Conservation (phyloP, 2,888 invertebrate species). For the Acanthacorydalis orientalis region DNA sequence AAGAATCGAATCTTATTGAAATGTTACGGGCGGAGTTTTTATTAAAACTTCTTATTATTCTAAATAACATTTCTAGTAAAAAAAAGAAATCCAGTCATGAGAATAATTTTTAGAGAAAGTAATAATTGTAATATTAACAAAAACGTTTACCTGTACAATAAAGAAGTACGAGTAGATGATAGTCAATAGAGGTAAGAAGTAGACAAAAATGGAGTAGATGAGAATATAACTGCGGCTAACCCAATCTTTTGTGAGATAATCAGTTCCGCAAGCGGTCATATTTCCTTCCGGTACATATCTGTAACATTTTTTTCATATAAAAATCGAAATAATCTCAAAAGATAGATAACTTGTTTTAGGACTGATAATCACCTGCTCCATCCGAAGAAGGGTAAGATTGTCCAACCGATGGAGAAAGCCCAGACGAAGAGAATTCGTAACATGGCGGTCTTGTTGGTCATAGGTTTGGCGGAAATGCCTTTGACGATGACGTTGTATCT, state of each 20-base stretch:
- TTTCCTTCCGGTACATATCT: slow-evolving; percentile 89
- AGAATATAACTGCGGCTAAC: slow-evolving; percentile 64
- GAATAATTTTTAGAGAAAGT: too few relatives aligned
- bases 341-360: not conserved
- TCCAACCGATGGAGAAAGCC: slow-evolving; percentile 62
- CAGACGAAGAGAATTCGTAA: slow-evolving; percentile 65
- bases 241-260: slow-evolving; percentile 63
- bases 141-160: slow-evolving; percentile 52
- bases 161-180: slow-evolving; percentile 81
- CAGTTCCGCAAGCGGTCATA: slow-evolving; percentile 85
- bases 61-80: too few relatives aligned
- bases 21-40: too few relatives aligned
- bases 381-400: slow-evolving; percentile 69
- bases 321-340: not conserved
- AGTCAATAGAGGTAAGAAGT: slow-evolving; percentile 55
- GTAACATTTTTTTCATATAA: slow-evolving; percentile 10
- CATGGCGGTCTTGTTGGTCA: slow-evolving; percentile 66
- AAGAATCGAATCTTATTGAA: too few relatives aligned
- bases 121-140: not conserved
- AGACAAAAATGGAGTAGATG: slow-evolving; percentile 61
- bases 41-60: too few relatives aligned
- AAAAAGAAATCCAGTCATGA: too few relatives aligned
- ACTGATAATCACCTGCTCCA: slow-evolving; percentile 49
- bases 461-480: slow-evolving; percentile 68
- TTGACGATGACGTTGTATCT: slow-evolving; percentile 90